Evolutionary conservation across 1,140 invertebrate genomes (phyloP), one percentile per base, ranked within the genome.

Genomic region (Drosophila yakuba): DNA sequence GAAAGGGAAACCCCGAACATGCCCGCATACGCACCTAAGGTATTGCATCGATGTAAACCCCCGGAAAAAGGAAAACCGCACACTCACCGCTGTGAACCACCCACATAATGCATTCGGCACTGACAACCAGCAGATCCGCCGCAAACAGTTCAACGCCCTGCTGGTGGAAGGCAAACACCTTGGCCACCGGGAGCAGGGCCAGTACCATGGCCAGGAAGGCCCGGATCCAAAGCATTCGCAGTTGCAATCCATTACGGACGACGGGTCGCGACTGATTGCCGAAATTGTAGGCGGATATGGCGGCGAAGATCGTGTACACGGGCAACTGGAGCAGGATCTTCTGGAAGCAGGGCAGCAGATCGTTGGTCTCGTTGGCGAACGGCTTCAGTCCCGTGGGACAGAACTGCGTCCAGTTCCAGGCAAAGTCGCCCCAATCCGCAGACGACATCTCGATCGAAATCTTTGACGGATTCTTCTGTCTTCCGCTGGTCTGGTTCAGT

Each of bases 331-430:
- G 93, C 74, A 94, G 95, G 44, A 97, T 89, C 86, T 96, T 94
- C 91, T 97, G 96, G 90, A 97, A 97, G 91, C 97, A 98, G 47
- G 95, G 93, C 73, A 96, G 95, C 77, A 97, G 93, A 92, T 97
- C 96, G 80, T 95, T 94, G 7, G 93, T 94, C n/a, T 93, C 86
- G 15, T 94, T 92, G 86, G 95, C 94, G 93, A 96, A 95, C 1
- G 95, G 93, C 56, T 93, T 93, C 35, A 97, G 92, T 11, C 94
- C 95, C 20, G 93, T 93, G 15, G 94, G 93, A 92, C 96, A 97
- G 69, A 97, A 94, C 69, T 95, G 94, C 44, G 94, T 94, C 96
- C 96, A 97, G 75, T 95, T 94, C 95, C 95, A 96, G 11, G 55
- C 38, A 17, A 78, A 82, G 45, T 76, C 51, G 60, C 59, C 76